Base-by-base conservation (phyloP, 2,113 vertebrate species). In the Gymnocephalus cernua region DNA sequence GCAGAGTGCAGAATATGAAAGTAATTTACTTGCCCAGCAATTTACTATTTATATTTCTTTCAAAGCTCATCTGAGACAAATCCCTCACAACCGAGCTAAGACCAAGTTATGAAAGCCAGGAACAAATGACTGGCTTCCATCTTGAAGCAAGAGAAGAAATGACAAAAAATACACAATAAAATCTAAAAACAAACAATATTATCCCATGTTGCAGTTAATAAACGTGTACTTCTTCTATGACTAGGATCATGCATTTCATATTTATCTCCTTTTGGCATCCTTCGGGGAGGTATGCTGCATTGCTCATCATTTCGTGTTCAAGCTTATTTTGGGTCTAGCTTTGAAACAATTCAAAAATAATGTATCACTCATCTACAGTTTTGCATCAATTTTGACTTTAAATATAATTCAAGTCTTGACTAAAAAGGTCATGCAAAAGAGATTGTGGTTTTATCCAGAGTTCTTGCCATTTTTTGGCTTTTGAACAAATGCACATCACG, bases 1-100 rank as follows among this genome's bases (percentile, higher is more conserved):
- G 54, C 54, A 75, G 47, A n/a, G 10, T 19, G 21, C 58, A 62
- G 35, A 90, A 85, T 79, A 86, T 86, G 86, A 93, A 94, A 87
- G 78, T 86, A 89, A 91, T 92, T 92, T 86, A 91, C 41, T 63
- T 54, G 48, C 47, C 27, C 25, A 18, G 48, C 53, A 82, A 86
- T 90, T 80, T 73, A 86, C 77, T 91, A 91, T 93, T 89, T 92
- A 84, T 90, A 82, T 80, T 90, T 53, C 44, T 77, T 86, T 89
- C 78, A 77, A 75, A 81, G 81, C 75, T 82, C 85, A 80, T 80
- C 65, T 65, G 79, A 80, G 83, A 91, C 41, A 71, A 77, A 92
- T 87, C 57, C 56, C 63, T 82, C 45, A 51, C 82, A 66, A 69
- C 47, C 2, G 23, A 78, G 71, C 47, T 61, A 32, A 71, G 18